Base-by-base conservation (phyloP, 2,113 vertebrate species). In the Corythornis madagascariensis region DNA sequence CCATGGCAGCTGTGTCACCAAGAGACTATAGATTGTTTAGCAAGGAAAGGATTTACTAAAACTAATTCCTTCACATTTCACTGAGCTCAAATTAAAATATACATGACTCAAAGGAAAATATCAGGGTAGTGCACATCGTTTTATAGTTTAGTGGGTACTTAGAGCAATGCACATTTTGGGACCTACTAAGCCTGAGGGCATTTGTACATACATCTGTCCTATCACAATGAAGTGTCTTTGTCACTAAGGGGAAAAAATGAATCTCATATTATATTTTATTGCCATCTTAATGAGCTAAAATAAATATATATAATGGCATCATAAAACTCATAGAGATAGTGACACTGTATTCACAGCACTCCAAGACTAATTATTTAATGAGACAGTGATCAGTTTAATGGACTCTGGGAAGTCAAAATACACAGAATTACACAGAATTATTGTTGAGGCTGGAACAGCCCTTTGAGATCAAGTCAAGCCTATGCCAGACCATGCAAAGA, bases 401-500 rank as follows among this genome's bases (percentile, higher is more conserved):
- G 84, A 57, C 81, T 21, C 17, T 70, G 8, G 20, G 29, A 67
- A 33, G 19, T 29, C 3, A 2, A 92, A 65, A 5, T 45, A 53
- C 38, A 38, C 38, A 38, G 38, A 38, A 38, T 38, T 38, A 38
- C 38, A 38, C 38, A 38, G 38, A 38, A 38, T 38, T 38, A 38
- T 38, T 38, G 38, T 38, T 38, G 38, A 38, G 38, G 38, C 38
- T 38, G 38, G 38, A 38, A 38, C 11, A 38, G 38, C 10, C 38
- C 38, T 38, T 38, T 38, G 38, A 38, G 4, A 38, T 38, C 38
- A 38, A 38, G 38, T 38, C 38, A 38, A 38, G 38, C 38, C 38
- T 38, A 38, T 38, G 38, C 10, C 38, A 38, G 38, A 38, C 9
- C 3, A 11, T 7, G 2, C 0, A 0, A 81, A n/a, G 7, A 55